Evolutionary conservation across 2,797 vertebrate genomes (phyloP), one percentile per base, ranked within the genome.

Genomic region (Crocidura indochinensis): DNA sequence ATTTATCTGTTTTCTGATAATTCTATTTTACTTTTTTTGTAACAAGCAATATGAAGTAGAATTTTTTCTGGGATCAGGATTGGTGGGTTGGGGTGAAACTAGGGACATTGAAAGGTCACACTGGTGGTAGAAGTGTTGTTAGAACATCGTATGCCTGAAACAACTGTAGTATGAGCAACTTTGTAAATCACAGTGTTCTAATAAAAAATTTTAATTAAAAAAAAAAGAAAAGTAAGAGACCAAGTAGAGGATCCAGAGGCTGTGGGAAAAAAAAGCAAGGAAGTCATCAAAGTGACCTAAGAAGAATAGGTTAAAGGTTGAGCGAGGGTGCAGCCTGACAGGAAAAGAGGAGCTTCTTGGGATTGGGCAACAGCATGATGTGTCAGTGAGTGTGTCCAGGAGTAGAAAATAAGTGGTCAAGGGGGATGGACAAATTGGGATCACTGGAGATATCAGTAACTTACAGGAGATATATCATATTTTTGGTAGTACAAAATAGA

Each of bases 201-300:
- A 38, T 38, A 38, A 38, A 38, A 38, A 38, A 2, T 38, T 38
- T 38, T 38, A 38, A 38, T 38, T 38, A 38, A 38, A 38, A 38
- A 38, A 38, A 68, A 74, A 78, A 68, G n/a, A 67, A 85, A 88
- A 74, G 71, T 53, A 88, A 38, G 27, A 86, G 6, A 46, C 82
- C 74, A 68, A 87, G n/a, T 73, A 84, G 29, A 92, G 65, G 84
- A 74, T 31, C 77, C 29, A 38, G 46, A 89, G 44, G n/a, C 3
- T 56, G 3, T 27, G 20, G 77, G 56, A 60, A 51, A 78, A 72
- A 76, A 31, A 74, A 72, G 47, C 72, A 77, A 89, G 22, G 56
- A 90, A 77, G 67, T n/a, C 27, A 47, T 27, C 27, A 12, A 90
- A 71, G 22, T 2, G 15, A 49, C n/a, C 31, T 38, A 56, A 51